Evolutionary conservation across 2,113 vertebrate genomes (phyloP), one percentile per base, ranked within the genome.

Genomic region (Falco punctatus): DNA sequence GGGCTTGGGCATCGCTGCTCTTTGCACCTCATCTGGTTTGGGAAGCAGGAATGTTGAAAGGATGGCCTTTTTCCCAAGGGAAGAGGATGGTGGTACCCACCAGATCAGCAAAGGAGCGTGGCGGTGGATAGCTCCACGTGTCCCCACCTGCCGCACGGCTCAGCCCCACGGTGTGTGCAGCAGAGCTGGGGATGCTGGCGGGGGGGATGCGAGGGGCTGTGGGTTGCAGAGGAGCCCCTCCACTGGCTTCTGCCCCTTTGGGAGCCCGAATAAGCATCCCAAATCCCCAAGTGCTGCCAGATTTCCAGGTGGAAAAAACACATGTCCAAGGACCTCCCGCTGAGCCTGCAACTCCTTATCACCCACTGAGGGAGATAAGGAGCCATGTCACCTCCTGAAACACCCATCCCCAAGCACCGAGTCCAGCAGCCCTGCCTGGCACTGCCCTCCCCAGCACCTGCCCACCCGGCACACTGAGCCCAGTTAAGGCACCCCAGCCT

Each of bases 401-500:
- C 32, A 35, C 2, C 4, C 0, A 0, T 20, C 38, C 48, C 75
- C 5, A 3, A 12, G 16, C 74, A 28, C 69, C 8, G 2, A 58
- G n/a, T 52, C 59, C 4, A 0, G 42, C 66, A 65, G 26, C 51
- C 24, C 9, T 1, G 27, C n/a, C 32, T 69, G 2, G 2, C 2
- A 1, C 44, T 28, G n/a, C 38, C 69, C 38, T 6, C 2, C 32
- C 4, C 21, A 10, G 35, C 26, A 1, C 3, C 59, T 64, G 8
- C 27, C 33, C 58, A 33, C 9, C 38, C 3, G 0, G 28, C 17
- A 38, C 24, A 24, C 5, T 3, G 10, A 69, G 44, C 1, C 49
- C 42, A 6, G 16, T 0, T 0, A 71, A 35, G 13, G 19, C 38
- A 55, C 40, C 69, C 40, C 1, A 0, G 10, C 15, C 15, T 64